Conservation (phyloP, 2,113 vertebrate genomes). For the Prietella phreatophila region DNA sequence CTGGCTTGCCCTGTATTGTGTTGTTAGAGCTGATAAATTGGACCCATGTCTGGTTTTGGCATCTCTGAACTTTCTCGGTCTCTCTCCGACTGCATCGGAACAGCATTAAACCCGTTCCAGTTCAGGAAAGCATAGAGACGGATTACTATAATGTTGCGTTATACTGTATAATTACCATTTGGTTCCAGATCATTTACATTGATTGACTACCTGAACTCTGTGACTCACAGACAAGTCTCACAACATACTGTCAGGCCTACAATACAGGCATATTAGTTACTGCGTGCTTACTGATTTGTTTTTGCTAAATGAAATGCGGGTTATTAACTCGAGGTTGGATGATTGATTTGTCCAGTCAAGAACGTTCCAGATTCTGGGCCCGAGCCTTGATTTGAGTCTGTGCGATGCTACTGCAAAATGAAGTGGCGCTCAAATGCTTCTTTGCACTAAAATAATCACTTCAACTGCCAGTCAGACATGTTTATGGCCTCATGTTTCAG, state of each 20-base stretch:
- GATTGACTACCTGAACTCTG: neutral
- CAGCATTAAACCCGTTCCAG: neutral
- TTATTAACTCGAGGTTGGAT: neutral
- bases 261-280: neutral
- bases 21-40: conserved; percentile 9
- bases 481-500: neutral
- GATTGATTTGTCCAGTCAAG: neutral
- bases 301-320: neutral
- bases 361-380: no score
- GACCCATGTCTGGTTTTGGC: conserved; percentile 16
- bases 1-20: neutral
- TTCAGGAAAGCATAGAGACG: neutral
- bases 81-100: neutral
- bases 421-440: neutral
- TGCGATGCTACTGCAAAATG: neutral
- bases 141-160: neutral
- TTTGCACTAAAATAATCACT: neutral
- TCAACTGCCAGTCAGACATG: neutral
- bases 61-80: neutral
- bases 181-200: neutral
- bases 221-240: no score
- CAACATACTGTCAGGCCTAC: neutral
- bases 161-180: conserved; percentile 22
- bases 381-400: neutral
- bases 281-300: no score